These are phyloP conservation scores for Julus scanicus DNA, from an alignment of 2,888 invertebrate species.

Conservation along the genomic window DNA sequence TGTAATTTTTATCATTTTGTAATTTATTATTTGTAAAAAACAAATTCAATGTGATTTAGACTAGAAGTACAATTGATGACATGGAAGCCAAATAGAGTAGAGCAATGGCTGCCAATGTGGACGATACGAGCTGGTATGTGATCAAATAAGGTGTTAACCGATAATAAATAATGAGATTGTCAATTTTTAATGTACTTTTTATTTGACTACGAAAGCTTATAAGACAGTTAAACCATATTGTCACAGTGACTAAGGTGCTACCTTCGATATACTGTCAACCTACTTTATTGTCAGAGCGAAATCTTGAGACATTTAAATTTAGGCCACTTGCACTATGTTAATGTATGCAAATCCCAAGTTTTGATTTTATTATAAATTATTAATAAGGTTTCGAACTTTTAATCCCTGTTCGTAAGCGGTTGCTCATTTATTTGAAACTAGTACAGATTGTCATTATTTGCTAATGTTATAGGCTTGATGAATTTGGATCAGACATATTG, in stretches of 20 bases:
- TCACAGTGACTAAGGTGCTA: neutral
- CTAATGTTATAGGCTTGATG: neutral
- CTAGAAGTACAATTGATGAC: neutral
- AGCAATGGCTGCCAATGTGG: constrained; percentile 45
- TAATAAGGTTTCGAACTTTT: no score
- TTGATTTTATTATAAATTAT: neutral
- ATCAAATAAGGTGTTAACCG: neutral
- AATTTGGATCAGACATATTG: constrained; percentile 45
- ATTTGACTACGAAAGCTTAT: neutral
- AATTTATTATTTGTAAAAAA: neutral
- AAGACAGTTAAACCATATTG: neutral
- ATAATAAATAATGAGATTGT: neutral
- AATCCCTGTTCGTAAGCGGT: no score
- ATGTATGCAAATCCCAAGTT: neutral
- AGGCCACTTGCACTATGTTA: neutral
- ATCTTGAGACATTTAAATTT: neutral
- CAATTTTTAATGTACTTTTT: neutral
- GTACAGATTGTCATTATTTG: no score
- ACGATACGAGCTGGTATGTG: constrained; percentile 39
- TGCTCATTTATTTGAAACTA: no score
- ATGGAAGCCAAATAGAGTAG: constrained; percentile 1
- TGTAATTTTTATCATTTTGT: neutral
- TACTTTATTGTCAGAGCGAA: neutral
- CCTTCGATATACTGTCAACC: neutral
- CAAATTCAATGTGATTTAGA: neutral